These are phyloP conservation scores for Trachemys scripta DNA, from an alignment of 2,113 vertebrate species.

Conservation along the genomic window DNA sequence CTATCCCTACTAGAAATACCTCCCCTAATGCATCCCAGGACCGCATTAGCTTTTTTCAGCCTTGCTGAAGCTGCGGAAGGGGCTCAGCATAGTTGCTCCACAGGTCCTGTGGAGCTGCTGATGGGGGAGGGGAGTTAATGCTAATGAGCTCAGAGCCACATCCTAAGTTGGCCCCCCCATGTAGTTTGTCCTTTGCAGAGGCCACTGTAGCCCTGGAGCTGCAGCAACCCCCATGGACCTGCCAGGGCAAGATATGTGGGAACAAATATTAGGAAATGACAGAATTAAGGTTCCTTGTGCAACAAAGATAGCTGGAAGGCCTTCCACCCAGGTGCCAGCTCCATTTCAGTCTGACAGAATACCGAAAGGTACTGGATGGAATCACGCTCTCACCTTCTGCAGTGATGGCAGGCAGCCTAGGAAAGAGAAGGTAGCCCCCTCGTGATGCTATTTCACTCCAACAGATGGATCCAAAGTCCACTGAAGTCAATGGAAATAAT, in stretches of 20 bases:
- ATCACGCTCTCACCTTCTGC: not conserved
- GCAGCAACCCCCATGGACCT: not conserved
- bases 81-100: not conserved
- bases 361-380: not conserved
- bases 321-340: not conserved
- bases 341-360: not conserved
- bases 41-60: not conserved
- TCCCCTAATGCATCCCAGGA: too few species aligned
- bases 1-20: too few species aligned
- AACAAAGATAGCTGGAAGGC: not conserved
- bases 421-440: accelerated
- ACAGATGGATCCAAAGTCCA: accelerated
- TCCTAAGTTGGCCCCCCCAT: not conserved
- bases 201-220: not conserved
- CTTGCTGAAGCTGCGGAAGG: not conserved
- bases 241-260: not conserved
- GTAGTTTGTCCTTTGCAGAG: slow-evolving; percentile 1
- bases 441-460: too few species aligned
- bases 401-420: not conserved
- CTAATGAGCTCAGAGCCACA: not conserved
- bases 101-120: not conserved
- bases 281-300: too few species aligned
- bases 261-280: not conserved
- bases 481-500: not conserved
- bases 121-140: not conserved